These are phyloP conservation scores for Pheosia gnoma DNA, from an alignment of 2,888 invertebrate genomes.

Conservation along the genomic window DNA sequence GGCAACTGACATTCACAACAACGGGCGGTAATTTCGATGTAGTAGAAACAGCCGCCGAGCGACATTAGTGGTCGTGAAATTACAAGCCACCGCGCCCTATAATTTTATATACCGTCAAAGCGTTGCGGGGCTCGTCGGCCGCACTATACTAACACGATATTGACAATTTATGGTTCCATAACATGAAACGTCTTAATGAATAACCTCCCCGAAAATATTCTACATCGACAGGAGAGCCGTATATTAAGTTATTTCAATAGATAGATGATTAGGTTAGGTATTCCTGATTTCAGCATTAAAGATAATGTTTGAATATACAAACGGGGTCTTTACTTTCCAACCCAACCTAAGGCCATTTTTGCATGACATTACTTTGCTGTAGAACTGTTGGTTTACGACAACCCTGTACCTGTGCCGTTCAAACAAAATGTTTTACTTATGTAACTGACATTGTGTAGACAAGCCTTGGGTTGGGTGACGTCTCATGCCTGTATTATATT, in stretches of 20 bases:
- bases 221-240: constrained; percentile 19
- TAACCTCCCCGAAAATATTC: constrained; percentile 17
- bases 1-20: constrained; percentile 6
- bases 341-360: no score
- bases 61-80: constrained; percentile 22
- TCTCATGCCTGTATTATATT: no score
- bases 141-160: constrained; percentile 30
- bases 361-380: no score
- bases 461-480: no score
- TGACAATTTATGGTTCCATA: constrained; percentile 44
- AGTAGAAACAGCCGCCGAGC: constrained; percentile 1
- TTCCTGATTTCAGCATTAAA: not conserved
- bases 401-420: no score
- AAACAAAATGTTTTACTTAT: no score
- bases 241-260: constrained; percentile 15
- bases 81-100: constrained; percentile 34
- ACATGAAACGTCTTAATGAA: constrained; percentile 39
- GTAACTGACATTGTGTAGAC: no score
- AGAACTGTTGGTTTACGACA: no score
- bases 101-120: constrained; percentile 34
- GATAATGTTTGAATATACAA: not conserved
- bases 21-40: constrained; percentile 14
- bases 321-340: no score
- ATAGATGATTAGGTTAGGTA: not conserved
- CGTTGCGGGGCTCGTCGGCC: constrained; percentile 13